phyloP scores from a whole-genome alignment of 2,797 vertebrate genomes.

The Sebastes reedi region DNA sequence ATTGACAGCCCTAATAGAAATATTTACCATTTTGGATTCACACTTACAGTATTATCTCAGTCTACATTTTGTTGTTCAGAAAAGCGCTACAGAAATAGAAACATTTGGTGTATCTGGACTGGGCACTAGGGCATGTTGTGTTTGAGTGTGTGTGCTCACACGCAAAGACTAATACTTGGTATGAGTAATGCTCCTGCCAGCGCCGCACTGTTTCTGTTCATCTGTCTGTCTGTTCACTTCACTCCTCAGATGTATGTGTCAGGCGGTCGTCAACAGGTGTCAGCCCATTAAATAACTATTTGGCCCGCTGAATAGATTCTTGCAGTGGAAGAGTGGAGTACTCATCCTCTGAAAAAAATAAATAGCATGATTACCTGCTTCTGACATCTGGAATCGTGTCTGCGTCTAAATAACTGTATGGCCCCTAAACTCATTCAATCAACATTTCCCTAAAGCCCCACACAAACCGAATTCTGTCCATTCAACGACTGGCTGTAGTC shows the following conservation, averaged over 20 bases:
- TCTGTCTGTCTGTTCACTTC: not conserved
- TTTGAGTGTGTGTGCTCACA: not conserved
- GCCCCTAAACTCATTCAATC: not conserved
- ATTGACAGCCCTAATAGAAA: no score
- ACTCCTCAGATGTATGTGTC: not conserved
- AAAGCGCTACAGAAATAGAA: not conserved
- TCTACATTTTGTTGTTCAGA: not conserved
- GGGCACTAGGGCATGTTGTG: not conserved
- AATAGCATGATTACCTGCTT: not conserved
- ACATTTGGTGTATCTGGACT: not conserved
- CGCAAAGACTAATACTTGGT: not conserved
- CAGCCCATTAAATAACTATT: not conserved
- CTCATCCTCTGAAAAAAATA: not conserved
- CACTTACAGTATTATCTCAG: not conserved
- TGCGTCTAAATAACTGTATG: not conserved
- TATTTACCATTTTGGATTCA: no score
- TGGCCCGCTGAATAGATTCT: not conserved
- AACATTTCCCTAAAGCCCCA: constrained; percentile 1
- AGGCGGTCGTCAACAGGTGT: not conserved
- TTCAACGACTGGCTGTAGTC: not conserved
- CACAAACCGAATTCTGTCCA: not conserved
- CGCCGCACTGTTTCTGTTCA: not conserved
- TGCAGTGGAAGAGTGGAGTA: not conserved
- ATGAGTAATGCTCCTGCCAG: not conserved
- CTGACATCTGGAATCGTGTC: constrained; percentile 5